Conservation (phyloP, 2,888 invertebrate genomes). For the Lasioglossum zephyrum region DNA sequence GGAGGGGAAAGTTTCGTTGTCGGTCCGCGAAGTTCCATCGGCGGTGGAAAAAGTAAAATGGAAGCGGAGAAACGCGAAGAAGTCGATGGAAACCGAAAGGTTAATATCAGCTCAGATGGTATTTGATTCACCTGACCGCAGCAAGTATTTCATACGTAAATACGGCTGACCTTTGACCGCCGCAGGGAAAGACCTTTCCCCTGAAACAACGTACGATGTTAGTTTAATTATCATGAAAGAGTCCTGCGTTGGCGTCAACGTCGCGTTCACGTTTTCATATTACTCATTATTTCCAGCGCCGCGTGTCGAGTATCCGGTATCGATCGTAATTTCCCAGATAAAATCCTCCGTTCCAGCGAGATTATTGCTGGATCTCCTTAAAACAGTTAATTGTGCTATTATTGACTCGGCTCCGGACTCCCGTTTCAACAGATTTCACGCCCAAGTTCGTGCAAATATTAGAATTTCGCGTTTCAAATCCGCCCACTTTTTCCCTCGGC, state of each 20-base stretch:
- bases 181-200: conserved; percentile 48
- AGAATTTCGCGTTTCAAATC: background rate
- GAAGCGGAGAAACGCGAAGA: background rate
- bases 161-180: conserved; percentile 59
- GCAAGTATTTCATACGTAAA: conserved; percentile 18
- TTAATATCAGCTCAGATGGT: conserved; percentile 13
- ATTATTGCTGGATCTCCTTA: background rate
- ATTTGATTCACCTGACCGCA: conserved; percentile 23
- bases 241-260: conserved; percentile 34
- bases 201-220: conserved; percentile 43
- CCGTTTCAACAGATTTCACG: background rate
- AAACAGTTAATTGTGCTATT: background rate
- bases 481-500: background rate
- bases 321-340: background rate
- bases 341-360: background rate
- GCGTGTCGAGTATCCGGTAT: background rate
- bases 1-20: background rate
- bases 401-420: background rate
- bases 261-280: conserved; percentile 4
- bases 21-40: background rate
- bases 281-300: background rate
- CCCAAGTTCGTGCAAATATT: background rate
- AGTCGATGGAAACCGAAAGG: background rate
- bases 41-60: background rate
- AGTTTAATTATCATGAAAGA: conserved; percentile 63